phyloP scores from a whole-genome alignment of 1,140 invertebrate genomes.

The Brachionus rotundiformis region DNA sequence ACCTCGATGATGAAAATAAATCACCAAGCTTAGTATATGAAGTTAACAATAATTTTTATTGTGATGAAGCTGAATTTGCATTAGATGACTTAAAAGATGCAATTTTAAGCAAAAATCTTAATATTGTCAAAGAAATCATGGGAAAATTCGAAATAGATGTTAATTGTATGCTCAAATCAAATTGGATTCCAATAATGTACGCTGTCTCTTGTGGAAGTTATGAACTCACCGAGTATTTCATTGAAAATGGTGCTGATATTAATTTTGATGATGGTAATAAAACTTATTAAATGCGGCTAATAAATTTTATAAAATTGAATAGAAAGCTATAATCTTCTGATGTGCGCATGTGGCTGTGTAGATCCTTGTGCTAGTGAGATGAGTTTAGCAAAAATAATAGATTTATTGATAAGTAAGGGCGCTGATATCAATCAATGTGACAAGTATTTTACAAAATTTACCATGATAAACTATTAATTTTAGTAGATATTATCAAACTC shows the following conservation, averaged over 20 bases:
- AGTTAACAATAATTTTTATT: conserved; percentile 49
- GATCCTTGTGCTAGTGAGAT: conserved; percentile 10
- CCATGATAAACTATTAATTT: neutral
- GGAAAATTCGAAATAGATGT: conserved; percentile 14
- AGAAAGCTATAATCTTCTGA: conserved; percentile 30
- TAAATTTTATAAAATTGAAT: neutral
- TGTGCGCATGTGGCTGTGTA: conserved; percentile 41
- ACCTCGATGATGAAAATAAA: neutral
- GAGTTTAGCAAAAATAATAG: conserved; percentile 24
- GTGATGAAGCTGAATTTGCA: conserved; percentile 16
- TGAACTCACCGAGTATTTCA: conserved; percentile 29
- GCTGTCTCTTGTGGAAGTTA: conserved; percentile 23
- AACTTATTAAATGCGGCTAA: neutral
- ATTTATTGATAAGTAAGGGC: neutral
- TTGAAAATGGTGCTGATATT: conserved; percentile 38
- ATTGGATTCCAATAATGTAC: conserved; percentile 45
- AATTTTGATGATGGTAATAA: conserved; percentile 39
- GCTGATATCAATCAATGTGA: conserved; percentile 42
- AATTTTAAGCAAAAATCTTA: conserved; percentile 12
- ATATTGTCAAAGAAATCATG: conserved; percentile 26
- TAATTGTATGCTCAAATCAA: neutral
- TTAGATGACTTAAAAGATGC: conserved; percentile 37
- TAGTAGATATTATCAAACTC: conserved; percentile 43
- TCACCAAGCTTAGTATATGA: neutral
- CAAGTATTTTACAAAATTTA: conserved; percentile 5